phyloP scores from a whole-genome alignment of 2,797 vertebrate species.

The Anabacerthia variegaticeps region DNA sequence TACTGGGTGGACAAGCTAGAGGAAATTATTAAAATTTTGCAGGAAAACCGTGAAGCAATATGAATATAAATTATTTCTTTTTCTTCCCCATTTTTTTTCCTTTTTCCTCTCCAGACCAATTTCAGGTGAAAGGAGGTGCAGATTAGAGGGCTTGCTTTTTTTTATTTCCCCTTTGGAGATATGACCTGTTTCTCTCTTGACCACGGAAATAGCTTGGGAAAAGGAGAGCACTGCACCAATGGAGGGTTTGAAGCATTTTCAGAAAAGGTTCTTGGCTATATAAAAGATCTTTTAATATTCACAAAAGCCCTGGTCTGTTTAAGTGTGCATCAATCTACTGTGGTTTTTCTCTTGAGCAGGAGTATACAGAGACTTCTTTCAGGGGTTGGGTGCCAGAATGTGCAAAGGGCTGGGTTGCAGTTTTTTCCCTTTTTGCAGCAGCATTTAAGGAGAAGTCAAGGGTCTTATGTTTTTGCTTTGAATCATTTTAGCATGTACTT shows the following conservation, averaged over 20 bases:
- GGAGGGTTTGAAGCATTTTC: not conserved
- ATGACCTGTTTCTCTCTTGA: not conserved
- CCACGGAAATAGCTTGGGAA: not conserved
- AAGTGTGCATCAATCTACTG: not conserved
- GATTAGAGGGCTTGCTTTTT: not conserved
- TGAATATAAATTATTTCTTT: not conserved
- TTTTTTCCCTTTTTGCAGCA: not conserved
- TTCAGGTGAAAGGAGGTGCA: not conserved
- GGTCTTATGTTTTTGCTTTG: not conserved
- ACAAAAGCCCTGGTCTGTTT: not conserved
- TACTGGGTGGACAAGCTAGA: not conserved
- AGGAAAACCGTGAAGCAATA: not conserved
- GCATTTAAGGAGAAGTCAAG: not conserved
- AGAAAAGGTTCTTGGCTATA: not conserved
- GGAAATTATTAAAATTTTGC: not conserved
- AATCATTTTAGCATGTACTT: not conserved
- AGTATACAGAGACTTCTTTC: not conserved
- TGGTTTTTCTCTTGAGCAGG: not conserved
- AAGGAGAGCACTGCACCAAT: not conserved
- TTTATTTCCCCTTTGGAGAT: not conserved
- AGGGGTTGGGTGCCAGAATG: not conserved
- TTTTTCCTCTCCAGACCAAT: not conserved
- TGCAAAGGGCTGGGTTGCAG: not conserved
- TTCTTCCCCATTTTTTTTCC: accelerated
- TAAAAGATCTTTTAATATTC: not conserved